Evolutionary conservation across 1,140 invertebrate species (phyloP), one percentile per base, ranked within the genome.

Genomic region (Leptestheria dahalacensis): DNA sequence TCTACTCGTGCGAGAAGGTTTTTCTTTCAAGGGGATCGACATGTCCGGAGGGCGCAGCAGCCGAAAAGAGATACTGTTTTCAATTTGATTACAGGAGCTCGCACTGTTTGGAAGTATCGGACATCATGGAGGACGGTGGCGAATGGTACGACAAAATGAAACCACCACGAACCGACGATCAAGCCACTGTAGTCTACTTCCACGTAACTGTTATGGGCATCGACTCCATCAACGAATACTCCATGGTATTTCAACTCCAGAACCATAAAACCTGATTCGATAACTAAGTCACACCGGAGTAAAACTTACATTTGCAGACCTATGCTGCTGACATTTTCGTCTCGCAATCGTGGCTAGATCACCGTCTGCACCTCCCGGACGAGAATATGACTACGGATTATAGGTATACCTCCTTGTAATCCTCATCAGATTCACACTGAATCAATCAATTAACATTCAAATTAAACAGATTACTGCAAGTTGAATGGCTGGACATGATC

Each of bases 331-430:
- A 73, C 56, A 68, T 73, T 2, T 73, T 73, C 62, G 69, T 72
- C 53, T 68, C 69, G 46, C 71, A 73, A 57, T 68, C 64, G 9
- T 72, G 72, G 71, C 69, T 69, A 54, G 72, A 73, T 62, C 65
- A 70, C 56, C 78, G 88, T 23, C 74, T 91, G n/a, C 75, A 86
- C 48, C 72, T 91, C 64, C 88, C 88, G 1, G 86, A 41, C 6
- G 86, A 90, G 73, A 91, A 91, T 66, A 91, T 91, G 88, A 91
- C 87, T 11, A 82, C 85, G 12, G 88, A 91, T 69, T 92, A 92
- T 71, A 81, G 84, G 80, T 82, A 70, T 61, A 57, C 48, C 54
- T 51, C 18, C 4, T 0, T 57, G 6, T 21, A 18, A 57, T 15
- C n/a, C 26, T 18, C n/a, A 20, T n/a, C 33, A 6, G 6, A 41